Evolutionary conservation across 2,888 invertebrate genomes (phyloP).

Genomic region (Synergus gifuensis): DNA sequence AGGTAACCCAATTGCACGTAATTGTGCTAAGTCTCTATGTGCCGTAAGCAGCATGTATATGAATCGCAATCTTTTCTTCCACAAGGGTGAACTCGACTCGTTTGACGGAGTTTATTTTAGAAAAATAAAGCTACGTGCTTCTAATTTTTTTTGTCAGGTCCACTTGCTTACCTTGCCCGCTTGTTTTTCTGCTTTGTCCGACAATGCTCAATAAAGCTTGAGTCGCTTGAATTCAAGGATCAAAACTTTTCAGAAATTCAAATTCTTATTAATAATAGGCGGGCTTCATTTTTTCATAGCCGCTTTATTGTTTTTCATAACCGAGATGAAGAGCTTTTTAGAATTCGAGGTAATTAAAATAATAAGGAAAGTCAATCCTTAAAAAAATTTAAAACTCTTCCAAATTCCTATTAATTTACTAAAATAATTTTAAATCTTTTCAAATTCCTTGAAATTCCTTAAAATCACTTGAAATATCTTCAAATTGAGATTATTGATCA

Average conservation of each 20-base stretch:
- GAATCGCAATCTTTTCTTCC: constrained; percentile 50
- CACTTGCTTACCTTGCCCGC: constrained; percentile 40
- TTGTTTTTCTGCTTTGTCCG: constrained; percentile 37
- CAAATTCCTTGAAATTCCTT: no score
- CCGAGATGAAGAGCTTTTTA: no score
- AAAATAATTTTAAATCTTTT: no score
- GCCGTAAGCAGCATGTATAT: constrained; percentile 48
- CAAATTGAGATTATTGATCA: no score
- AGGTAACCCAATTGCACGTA: constrained; percentile 60
- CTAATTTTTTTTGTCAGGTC: constrained; percentile 8
- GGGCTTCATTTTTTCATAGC: not conserved
- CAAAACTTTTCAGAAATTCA: constrained; percentile 41
- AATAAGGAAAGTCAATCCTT: no score
- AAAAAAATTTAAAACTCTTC: no score
- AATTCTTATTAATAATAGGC: not conserved
- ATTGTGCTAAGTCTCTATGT: constrained; percentile 51
- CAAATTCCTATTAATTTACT: no score
- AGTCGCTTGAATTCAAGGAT: constrained; percentile 35
- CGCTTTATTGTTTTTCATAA: not conserved
- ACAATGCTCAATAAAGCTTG: constrained; percentile 45
- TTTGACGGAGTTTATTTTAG: constrained; percentile 62
- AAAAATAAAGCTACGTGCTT: constrained; percentile 53
- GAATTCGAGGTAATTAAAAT: no score
- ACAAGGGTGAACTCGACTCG: constrained; percentile 48
- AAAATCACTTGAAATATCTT: no score